phyloP scores from a whole-genome alignment of 2,888 invertebrate species.

The Carabus problematicus region DNA sequence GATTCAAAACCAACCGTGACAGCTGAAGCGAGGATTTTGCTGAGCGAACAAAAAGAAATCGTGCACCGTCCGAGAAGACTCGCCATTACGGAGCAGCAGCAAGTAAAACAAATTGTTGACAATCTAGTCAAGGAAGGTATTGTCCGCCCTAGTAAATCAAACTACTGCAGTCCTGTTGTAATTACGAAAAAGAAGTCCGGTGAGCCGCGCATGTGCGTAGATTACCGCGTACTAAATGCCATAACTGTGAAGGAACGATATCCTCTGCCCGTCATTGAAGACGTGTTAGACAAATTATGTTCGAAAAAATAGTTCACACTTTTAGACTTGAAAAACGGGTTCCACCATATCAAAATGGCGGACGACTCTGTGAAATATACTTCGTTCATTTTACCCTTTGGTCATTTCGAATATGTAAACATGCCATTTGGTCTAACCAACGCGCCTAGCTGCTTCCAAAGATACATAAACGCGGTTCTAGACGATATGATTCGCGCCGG shows the following conservation, averaged over 20 bases:
- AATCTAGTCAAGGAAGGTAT: slow-evolving; percentile 47
- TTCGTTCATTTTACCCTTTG: slow-evolving; percentile 46
- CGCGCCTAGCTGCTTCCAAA: slow-evolving; percentile 45
- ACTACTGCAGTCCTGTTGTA: slow-evolving; percentile 48
- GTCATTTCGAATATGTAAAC: slow-evolving; percentile 45
- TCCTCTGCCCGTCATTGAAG: slow-evolving; percentile 49
- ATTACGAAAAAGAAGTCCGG: slow-evolving; percentile 47
- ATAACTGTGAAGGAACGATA: slow-evolving; percentile 46
- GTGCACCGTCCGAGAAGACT: slow-evolving; percentile 1
- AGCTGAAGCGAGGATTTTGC: not conserved
- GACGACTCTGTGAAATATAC: slow-evolving; percentile 45
- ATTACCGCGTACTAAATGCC: slow-evolving; percentile 47
- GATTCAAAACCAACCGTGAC: not conserved
- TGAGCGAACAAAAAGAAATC: not conserved
- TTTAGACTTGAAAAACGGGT: slow-evolving; percentile 47
- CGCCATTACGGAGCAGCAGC: slow-evolving; percentile 17
- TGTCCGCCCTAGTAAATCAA: slow-evolving; percentile 44
- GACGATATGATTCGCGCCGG: slow-evolving; percentile 1
- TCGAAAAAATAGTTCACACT: slow-evolving; percentile 32
- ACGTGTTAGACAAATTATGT: slow-evolving; percentile 43
- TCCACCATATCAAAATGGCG: slow-evolving; percentile 45
- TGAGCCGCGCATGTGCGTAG: slow-evolving; percentile 46
- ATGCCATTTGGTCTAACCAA: slow-evolving; percentile 48
- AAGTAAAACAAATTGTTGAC: slow-evolving; percentile 45
- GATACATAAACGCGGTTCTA: slow-evolving; percentile 20